Evolutionary conservation across 2,797 vertebrate species (phyloP).

Genomic region (Brachyrhaphis roseni): DNA sequence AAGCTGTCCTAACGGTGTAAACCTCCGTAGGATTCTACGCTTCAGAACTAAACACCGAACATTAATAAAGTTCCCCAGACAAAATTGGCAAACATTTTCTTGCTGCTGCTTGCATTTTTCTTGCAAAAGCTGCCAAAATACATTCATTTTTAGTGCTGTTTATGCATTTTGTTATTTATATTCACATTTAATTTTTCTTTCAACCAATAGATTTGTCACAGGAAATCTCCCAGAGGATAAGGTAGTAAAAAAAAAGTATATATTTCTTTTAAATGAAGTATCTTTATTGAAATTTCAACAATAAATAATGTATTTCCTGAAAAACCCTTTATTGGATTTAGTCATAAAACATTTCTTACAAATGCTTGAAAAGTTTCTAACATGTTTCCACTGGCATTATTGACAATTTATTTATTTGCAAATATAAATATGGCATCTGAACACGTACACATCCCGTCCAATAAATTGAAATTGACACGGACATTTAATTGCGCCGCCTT

Average conservation of each 20-base stretch:
- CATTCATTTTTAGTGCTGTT: background rate
- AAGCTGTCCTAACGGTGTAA: too few relatives aligned
- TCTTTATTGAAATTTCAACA: background rate
- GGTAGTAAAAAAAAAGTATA: too few relatives aligned
- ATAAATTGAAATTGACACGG: background rate
- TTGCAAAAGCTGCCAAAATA: background rate
- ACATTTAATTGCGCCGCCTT: background rate
- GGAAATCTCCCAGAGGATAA: background rate
- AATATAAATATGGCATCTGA: background rate
- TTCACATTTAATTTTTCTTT: background rate
- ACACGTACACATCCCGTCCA: background rate
- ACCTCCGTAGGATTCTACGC: background rate
- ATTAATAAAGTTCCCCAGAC: background rate
- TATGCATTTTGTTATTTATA: background rate
- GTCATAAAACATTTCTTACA: background rate
- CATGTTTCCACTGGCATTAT: background rate
- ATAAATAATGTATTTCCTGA: background rate
- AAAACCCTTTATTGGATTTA: background rate
- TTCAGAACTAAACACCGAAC: background rate
- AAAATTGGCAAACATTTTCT: background rate
- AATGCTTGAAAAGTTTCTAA: background rate
- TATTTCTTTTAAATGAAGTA: too few relatives aligned
- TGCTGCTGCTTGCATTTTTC: background rate
- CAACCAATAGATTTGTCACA: background rate
- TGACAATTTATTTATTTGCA: background rate